Base-by-base conservation (phyloP, 2,113 vertebrate genomes). In the Tinamus guttatus region DNA sequence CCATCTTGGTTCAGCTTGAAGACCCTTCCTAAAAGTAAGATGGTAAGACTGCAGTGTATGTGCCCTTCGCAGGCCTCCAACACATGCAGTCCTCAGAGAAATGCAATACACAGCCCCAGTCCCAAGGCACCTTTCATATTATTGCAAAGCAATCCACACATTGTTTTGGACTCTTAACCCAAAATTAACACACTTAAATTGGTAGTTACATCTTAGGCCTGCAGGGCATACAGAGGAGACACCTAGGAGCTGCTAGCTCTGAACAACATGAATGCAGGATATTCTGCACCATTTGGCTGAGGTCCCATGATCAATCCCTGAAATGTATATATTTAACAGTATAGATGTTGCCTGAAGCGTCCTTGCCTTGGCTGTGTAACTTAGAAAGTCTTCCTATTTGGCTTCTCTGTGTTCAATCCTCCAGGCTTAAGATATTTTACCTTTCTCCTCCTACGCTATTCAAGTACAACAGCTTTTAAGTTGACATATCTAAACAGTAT, bases 41-140 rank as follows among this genome's bases (percentile, higher is more conserved):
- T 0, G 0, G 18, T 32, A 32, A 81, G 24, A 74, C 52, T 51
- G 9, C 24, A 73, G 6, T 6, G 8, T 8, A 11, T 2, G 0
- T 9, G 24, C 18, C 27, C 69, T 71, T 27, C 5, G 28, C 18
- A 58, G 54, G 38, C 45, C 30, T 88, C 22, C 43, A 65, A 1
- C n/a, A 63, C n/a, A 25, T 30, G 13, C 28, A n/a, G 24, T 30
- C 13, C 43, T 52, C 32, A 67, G 41, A 45, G 34, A 12, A 21
- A 51, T 58, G 3, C 16, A 12, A 11, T 11, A 15, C 6, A 13
- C 24, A 71, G 36, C 13, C 8, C n/a, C 25, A 36, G 11, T 21
- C 8, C 9, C 17, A 52, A 38, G 68, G 82, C 25, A 65, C 2
- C 14, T 11, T 34, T 73, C 11, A 3, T 11, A 20, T 51, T 52